Conservation (phyloP, 2,113 vertebrate genomes). For the Gracilinanus agilis region DNA sequence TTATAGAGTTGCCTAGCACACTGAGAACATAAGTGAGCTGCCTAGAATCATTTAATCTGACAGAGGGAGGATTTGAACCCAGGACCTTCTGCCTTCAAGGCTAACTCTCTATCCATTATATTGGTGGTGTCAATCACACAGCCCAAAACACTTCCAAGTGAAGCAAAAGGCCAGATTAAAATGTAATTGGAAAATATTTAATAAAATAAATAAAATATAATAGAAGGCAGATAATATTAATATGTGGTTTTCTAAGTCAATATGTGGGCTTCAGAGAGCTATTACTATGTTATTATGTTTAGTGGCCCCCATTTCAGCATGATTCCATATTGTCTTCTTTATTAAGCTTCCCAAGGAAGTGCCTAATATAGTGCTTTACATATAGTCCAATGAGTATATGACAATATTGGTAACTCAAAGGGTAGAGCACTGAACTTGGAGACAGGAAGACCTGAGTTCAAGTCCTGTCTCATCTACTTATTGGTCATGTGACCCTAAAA, state of each 20-base stretch:
- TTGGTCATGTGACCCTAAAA: too few species aligned
- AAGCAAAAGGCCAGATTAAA: not conserved
- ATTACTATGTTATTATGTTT: not conserved
- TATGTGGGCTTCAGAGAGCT: not conserved
- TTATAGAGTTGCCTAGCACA: not conserved
- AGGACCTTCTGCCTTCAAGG: not conserved
- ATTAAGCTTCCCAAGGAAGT: not conserved
- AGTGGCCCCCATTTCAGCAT: not conserved
- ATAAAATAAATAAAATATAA: not conserved
- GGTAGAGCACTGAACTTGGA: too few species aligned
- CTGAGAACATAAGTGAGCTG: not conserved
- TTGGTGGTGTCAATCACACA: not conserved
- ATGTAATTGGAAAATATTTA: not conserved
- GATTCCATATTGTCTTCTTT: not conserved
- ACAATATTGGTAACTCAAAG: too few species aligned
- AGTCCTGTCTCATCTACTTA: too few species aligned
- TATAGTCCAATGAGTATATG: too few species aligned
- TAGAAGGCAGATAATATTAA: not conserved
- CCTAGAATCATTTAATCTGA: not conserved
- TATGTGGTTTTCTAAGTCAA: too few species aligned
- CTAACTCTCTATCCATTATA: not conserved
- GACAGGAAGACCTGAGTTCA: too few species aligned
- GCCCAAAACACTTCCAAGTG: not conserved
- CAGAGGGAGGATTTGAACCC: not conserved
- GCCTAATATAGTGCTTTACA: too few species aligned